phyloP scores from a whole-genome alignment of 1,140 invertebrate genomes.

The Calliphora vicina region DNA sequence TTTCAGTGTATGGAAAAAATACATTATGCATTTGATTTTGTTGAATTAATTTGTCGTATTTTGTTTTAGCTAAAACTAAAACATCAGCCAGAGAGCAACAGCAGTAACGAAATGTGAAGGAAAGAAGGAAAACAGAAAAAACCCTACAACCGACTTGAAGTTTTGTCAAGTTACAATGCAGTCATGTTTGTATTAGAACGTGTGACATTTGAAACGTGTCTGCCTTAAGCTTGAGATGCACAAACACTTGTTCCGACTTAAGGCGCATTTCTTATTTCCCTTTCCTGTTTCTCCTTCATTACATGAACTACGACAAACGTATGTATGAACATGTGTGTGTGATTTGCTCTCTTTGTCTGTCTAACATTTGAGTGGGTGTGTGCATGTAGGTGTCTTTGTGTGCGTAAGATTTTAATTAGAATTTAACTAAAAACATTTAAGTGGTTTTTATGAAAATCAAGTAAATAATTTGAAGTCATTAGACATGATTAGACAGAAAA shows the following conservation, averaged over 20 bases:
- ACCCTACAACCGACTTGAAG: background rate
- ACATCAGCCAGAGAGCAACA: too few species aligned
- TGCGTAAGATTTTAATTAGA: conserved; percentile 5
- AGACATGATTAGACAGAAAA: background rate
- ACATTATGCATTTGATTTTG: background rate
- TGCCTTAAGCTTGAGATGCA: background rate
- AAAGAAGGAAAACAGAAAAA: background rate
- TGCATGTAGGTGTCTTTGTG: background rate
- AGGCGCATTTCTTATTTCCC: background rate
- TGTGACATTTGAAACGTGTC: background rate
- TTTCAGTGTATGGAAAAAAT: background rate
- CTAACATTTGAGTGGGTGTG: too few species aligned
- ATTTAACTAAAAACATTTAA: background rate
- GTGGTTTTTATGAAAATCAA: background rate
- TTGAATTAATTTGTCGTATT: background rate
- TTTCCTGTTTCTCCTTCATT: background rate
- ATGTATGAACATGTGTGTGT: background rate
- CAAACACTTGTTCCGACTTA: background rate
- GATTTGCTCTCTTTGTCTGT: background rate
- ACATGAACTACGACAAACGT: too few species aligned
- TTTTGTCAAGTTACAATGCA: background rate
- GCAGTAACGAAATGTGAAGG: too few species aligned
- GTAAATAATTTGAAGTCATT: background rate
- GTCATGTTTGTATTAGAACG: background rate
- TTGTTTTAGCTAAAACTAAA: background rate